Evolutionary conservation across 2,797 vertebrate species (phyloP).

Genomic region (Amblyopsis hoosieri): DNA sequence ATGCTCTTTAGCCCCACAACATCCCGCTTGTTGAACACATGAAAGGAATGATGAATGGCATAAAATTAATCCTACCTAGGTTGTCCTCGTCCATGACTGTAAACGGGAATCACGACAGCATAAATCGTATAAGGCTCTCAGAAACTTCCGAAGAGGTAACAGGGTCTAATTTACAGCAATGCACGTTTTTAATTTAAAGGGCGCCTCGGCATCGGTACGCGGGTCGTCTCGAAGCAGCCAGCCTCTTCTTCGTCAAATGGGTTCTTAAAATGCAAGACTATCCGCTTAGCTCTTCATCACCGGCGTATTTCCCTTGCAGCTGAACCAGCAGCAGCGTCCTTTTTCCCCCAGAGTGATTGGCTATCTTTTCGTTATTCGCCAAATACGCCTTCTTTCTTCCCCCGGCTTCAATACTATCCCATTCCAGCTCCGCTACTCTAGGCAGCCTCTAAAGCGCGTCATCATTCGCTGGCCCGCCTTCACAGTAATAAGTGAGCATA

Average conservation of each 20-base stretch:
- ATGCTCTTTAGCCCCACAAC: neutral
- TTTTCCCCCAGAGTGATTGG: slow-evolving; percentile 30
- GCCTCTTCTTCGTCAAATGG: slow-evolving; percentile 39
- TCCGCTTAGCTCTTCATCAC: slow-evolving; percentile 25
- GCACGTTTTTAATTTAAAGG: slow-evolving; percentile 49
- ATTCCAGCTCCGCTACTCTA: slow-evolving; percentile 36
- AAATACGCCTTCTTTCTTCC: slow-evolving; percentile 50
- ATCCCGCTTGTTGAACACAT: neutral
- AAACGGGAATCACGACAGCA: slow-evolving; percentile 34
- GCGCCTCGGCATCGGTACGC: slow-evolving; percentile 58
- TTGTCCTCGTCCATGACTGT: slow-evolving; percentile 77
- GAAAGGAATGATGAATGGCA: slow-evolving; percentile 14
- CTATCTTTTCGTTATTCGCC: slow-evolving; percentile 40
- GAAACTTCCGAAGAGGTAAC: slow-evolving; percentile 59
- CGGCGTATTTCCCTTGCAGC: slow-evolving; percentile 14
- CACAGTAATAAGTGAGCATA: slow-evolving; percentile 6
- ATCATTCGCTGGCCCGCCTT: slow-evolving; percentile 42
- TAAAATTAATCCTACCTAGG: slow-evolving; percentile 69
- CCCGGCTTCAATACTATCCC: slow-evolving; percentile 18
- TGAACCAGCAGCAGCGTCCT: slow-evolving; percentile 23
- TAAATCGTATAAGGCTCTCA: slow-evolving; percentile 23
- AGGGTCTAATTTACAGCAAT: slow-evolving; percentile 30
- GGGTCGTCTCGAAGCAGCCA: slow-evolving; percentile 59
- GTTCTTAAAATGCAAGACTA: slow-evolving; percentile 25
- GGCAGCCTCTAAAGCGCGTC: slow-evolving; percentile 45